Evolutionary conservation across 2,797 vertebrate species (phyloP).

Genomic region (Aselliscus stoliczkanus): DNA sequence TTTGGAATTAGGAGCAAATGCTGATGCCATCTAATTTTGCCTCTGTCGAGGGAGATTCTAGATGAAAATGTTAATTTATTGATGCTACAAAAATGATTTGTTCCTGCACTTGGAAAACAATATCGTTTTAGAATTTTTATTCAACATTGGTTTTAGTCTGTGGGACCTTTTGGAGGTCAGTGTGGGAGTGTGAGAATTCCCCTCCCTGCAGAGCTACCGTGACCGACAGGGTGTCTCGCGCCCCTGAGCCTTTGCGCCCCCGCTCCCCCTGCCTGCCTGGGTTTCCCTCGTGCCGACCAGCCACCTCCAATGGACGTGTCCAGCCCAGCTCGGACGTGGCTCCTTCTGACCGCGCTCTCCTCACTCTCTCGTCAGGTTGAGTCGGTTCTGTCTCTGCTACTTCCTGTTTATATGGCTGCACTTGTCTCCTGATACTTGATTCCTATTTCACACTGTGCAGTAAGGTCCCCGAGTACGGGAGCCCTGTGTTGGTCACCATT

Average conservation of each 20-base stretch:
- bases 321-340: background rate
- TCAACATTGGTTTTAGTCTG: background rate
- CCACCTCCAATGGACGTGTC: rapidly evolving
- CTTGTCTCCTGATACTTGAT: background rate
- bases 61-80: background rate
- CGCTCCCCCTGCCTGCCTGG: background rate
- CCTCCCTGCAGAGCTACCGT: rapidly evolving
- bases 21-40: background rate
- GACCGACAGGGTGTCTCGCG: rapidly evolving
- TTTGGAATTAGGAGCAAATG: background rate
- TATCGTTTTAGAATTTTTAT: background rate
- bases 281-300: background rate
- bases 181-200: rapidly evolving
- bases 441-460: background rate
- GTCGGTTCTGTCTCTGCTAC: background rate
- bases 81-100: background rate
- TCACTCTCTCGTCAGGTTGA: background rate
- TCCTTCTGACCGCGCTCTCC: background rate
- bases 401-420: background rate
- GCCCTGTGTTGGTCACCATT: background rate
- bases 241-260: too few species aligned
- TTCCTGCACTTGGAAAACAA: background rate
- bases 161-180: background rate
- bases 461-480: background rate
- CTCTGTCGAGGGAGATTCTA: background rate